Conservation (phyloP, 2,113 vertebrate species). For the Crotalus horridus region DNA sequence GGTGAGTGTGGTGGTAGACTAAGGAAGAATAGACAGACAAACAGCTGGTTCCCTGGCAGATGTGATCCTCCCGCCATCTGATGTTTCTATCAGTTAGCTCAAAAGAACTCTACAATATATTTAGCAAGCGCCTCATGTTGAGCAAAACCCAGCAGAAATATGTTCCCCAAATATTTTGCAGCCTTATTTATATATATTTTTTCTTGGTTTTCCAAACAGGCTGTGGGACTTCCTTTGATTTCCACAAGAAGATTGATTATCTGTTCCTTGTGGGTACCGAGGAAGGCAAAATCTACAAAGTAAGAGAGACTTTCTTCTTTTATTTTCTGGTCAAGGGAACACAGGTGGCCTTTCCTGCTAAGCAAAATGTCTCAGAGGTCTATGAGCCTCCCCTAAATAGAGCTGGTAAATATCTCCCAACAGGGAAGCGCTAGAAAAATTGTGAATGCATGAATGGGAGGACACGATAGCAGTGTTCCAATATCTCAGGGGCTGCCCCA, state of each 20-base stretch:
- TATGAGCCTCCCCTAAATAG: not conserved
- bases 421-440: not conserved
- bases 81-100: not conserved
- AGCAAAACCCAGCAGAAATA: not conserved
- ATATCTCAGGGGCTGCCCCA: too few relatives aligned
- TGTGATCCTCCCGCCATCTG: not conserved
- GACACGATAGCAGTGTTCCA: too few relatives aligned
- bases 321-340: not conserved
- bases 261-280: constrained; percentile 91
- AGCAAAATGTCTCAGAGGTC: not conserved
- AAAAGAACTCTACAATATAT: not conserved
- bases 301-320: constrained; percentile 54
- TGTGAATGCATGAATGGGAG: not conserved
- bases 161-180: not conserved
- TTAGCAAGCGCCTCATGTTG: not conserved
- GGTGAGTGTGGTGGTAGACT: not conserved
- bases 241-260: constrained; percentile 88
- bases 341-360: constrained; percentile 19
- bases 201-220: constrained; percentile 66
- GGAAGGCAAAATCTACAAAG: constrained; percentile 95
- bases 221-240: constrained; percentile 87
- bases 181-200: constrained; percentile 4
- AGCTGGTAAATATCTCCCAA: not conserved
- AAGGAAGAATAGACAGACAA: accelerated
- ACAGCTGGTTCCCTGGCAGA: not conserved